Percentiles rank a stretch among this genome's conserved stretches.
These are phyloP conservation scores for Calyptomena viridis DNA, from an alignment of 2,113 vertebrate genomes.

Conservation along the genomic window DNA sequence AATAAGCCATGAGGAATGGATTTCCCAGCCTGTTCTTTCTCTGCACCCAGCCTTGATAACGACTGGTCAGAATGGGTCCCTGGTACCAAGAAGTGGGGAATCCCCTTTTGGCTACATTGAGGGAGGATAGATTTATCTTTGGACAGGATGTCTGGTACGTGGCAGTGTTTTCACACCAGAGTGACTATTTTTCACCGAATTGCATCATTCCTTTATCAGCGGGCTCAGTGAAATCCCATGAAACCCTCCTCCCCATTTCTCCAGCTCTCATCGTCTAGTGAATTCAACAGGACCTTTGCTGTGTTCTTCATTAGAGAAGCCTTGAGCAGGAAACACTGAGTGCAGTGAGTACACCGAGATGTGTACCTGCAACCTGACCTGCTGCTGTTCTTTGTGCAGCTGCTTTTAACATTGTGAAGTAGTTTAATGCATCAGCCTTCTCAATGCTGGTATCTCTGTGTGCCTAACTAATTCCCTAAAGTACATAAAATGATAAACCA, in stretches of 20 bases:
- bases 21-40: background rate
- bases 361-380: background rate
- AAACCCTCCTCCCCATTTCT: background rate
- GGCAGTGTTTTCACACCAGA: background rate
- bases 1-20: background rate
- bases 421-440: background rate
- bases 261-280: background rate
- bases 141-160: accelerated
- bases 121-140: background rate
- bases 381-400: background rate
- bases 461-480: background rate
- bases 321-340: background rate
- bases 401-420: background rate
- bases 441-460: background rate
- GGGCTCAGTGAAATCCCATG: background rate
- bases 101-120: background rate
- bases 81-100: background rate
- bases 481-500: background rate
- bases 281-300: background rate
- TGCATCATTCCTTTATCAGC: background rate
- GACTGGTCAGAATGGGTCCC: background rate
- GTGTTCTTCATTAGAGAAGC: background rate
- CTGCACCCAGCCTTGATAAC: background rate
- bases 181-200: background rate
- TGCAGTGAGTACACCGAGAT: background rate